phyloP scores from a whole-genome alignment of 2,113 vertebrate genomes.

The Pardalotus punctatus region DNA sequence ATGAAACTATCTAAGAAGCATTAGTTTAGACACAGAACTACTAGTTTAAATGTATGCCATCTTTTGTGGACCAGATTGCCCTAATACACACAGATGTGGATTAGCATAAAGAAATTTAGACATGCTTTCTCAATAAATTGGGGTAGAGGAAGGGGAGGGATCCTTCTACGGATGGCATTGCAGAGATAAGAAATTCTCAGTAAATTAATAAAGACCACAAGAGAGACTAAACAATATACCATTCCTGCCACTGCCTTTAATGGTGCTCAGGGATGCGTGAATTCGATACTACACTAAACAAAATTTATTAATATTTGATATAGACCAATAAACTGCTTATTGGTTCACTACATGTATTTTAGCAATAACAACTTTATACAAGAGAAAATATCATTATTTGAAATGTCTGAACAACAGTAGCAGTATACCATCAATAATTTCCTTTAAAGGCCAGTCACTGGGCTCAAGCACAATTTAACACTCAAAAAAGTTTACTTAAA shows the following conservation, averaged over 20 bases:
- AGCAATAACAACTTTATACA: not conserved
- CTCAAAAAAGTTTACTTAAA: slow-evolving; percentile 22
- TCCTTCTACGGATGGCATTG: not conserved
- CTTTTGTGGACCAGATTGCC: not conserved
- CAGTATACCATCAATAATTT: slow-evolving; percentile 17
- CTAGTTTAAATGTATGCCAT: not conserved
- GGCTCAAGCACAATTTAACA: slow-evolving; percentile 35
- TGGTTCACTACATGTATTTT: not conserved
- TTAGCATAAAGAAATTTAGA: not conserved
- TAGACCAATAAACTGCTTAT: not conserved
- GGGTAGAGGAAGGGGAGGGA: not conserved
- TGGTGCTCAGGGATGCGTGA: not conserved
- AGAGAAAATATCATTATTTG: not conserved
- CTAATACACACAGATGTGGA: not conserved
- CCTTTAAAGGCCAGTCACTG: slow-evolving; percentile 21
- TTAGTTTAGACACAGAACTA: not conserved
- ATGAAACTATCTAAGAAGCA: not conserved
- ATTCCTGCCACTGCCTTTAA: not conserved
- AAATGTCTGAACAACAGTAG: slow-evolving; percentile 6
- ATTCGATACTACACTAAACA: not conserved
- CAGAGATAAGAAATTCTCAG: not conserved
- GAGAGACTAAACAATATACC: not conserved
- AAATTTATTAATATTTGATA: not conserved
- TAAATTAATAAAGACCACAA: not conserved
- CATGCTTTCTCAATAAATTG: not conserved